phyloP scores from a whole-genome alignment of 2,797 vertebrate genomes.

The Rhynchotus rufescens region DNA sequence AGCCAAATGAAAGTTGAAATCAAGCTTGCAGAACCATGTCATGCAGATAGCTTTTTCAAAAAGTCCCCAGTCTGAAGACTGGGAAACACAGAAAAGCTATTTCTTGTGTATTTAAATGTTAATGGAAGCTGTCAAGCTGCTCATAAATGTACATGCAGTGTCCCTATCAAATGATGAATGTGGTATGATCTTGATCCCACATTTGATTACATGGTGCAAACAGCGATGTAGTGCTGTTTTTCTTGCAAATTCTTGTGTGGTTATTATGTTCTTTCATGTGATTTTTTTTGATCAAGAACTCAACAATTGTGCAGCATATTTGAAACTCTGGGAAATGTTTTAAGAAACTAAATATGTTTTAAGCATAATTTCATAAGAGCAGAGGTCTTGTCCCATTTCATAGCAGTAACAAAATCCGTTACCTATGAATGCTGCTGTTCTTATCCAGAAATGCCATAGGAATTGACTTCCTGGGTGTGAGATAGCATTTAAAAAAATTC shows the following conservation, averaged over 20 bases:
- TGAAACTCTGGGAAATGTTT: fast-evolving
- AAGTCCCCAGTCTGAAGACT: neutral
- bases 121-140: neutral
- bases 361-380: neutral
- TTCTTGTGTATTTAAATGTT: neutral
- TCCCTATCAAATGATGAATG: fast-evolving
- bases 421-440: neutral
- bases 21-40: neutral
- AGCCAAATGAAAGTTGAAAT: neutral
- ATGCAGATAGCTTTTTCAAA: neutral
- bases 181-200: neutral
- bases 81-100: neutral
- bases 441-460: neutral
- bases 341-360: fast-evolving
- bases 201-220: fast-evolving
- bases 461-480: neutral
- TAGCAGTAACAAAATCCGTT: neutral
- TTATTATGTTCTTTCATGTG: neutral
- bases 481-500: neutral
- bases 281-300: neutral
- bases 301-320: fast-evolving
- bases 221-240: neutral
- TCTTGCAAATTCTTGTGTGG: neutral
- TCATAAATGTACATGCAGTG: fast-evolving
- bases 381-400: neutral